Evolutionary conservation across 2,797 vertebrate genomes (phyloP).

Genomic region (Eutrigla gurnardus): DNA sequence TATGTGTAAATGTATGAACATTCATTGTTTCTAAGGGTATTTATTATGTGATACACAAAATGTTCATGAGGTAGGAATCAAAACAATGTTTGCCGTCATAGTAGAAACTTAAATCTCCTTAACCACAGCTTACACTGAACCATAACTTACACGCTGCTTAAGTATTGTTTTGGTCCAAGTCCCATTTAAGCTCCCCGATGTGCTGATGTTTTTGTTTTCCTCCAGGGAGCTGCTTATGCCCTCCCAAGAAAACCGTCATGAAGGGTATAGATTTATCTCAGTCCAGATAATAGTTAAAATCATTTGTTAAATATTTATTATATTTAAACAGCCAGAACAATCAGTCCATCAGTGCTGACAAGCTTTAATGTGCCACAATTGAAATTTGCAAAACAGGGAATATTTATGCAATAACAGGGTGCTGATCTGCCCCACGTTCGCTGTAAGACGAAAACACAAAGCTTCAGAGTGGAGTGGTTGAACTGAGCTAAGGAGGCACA

Average conservation of each 20-base stretch:
- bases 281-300: conserved; percentile 1
- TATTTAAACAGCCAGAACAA: conserved; percentile 34
- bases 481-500: conserved; percentile 13
- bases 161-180: background rate
- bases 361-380: conserved; percentile 45
- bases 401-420: conserved; percentile 24
- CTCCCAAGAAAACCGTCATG: background rate
- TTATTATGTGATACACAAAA: background rate
- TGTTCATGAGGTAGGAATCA: background rate
- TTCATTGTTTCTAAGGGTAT: background rate
- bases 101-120: background rate
- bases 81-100: background rate
- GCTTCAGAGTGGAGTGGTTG: background rate
- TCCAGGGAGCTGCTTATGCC: background rate
- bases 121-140: conserved; percentile 2
- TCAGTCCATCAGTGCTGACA: conserved; percentile 17
- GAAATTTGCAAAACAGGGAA: conserved; percentile 32
- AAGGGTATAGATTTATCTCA: background rate
- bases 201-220: background rate
- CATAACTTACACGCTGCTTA: background rate
- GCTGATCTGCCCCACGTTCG: conserved; percentile 9
- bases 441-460: conserved; percentile 20
- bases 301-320: conserved; percentile 54
- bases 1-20: background rate
- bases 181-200: background rate